A percentile compares a stretch with the other conserved stretches of the same genome.
Conservation (phyloP, 2,797 vertebrate genomes). For the Premnoplex brunnescens region DNA sequence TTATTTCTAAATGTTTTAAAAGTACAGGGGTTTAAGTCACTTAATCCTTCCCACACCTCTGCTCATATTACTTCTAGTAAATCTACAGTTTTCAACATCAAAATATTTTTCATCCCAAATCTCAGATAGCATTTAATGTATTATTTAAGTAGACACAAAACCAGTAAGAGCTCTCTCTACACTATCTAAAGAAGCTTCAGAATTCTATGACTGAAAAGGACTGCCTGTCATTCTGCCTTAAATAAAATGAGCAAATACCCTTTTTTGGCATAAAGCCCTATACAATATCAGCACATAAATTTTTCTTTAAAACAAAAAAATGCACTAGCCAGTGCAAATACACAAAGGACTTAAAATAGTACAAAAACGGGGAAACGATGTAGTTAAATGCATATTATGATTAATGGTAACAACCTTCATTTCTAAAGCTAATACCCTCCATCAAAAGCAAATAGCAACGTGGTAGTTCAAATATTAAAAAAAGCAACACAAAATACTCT, state of each 20-base stretch:
- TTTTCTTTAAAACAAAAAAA: background rate
- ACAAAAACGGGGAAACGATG: background rate
- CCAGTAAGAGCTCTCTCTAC: background rate
- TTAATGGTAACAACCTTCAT: conserved; percentile 49
- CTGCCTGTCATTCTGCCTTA: background rate
- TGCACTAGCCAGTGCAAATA: background rate
- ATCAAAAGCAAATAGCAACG: conserved; percentile 6
- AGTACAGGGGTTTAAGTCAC: background rate
- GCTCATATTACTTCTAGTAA: background rate
- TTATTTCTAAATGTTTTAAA: background rate
- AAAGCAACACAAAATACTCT: conserved; percentile 31
- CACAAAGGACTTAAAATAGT: conserved; percentile 12
- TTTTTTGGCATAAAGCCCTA: background rate
- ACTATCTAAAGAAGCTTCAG: background rate
- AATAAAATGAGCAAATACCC: background rate
- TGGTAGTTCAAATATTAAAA: conserved; percentile 24
- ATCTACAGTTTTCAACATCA: background rate
- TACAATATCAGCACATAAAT: background rate
- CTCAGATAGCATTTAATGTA: background rate
- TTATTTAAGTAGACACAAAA: background rate
- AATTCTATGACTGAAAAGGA: background rate
- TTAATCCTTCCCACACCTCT: background rate
- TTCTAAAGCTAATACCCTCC: conserved; percentile 2
- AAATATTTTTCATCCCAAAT: background rate
- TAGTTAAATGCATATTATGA: conserved; percentile 38